These are phyloP conservation scores for Aphodius sticticus DNA, from an alignment of 2,888 invertebrate species.

Conservation along the genomic window DNA sequence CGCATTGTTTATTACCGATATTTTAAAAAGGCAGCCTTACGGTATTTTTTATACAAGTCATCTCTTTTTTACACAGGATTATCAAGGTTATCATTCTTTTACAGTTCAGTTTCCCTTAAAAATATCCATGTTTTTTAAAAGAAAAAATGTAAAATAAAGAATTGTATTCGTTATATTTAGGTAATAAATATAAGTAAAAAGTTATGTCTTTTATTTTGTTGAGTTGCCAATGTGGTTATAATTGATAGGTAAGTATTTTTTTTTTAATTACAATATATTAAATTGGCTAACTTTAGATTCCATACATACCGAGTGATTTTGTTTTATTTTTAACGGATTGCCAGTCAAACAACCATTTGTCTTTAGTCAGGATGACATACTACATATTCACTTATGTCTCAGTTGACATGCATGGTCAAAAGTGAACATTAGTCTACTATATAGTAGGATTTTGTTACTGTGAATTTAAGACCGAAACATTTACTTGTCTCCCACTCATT, in stretches of 20 bases:
- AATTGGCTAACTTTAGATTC: too few species aligned
- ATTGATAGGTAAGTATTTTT: too few species aligned
- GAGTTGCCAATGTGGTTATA: slow-evolving; percentile 14
- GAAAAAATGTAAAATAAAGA: slow-evolving; percentile 55
- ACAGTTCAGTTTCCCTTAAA: slow-evolving; percentile 48
- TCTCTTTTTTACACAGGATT: slow-evolving; percentile 36
- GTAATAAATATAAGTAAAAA: slow-evolving; percentile 59
- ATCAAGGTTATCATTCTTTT: slow-evolving; percentile 49
- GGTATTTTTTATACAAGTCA: slow-evolving; percentile 55
- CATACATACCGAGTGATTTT: too few species aligned
- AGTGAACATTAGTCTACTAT: too few species aligned
- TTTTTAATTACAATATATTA: neutral
- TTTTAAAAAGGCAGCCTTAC: slow-evolving; percentile 52
- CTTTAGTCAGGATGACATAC: too few species aligned
- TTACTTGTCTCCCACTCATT: too few species aligned
- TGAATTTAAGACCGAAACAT: too few species aligned
- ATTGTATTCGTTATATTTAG: slow-evolving; percentile 60
- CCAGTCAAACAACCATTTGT: too few species aligned
- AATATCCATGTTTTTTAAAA: slow-evolving; percentile 54
- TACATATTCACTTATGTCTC: too few species aligned
- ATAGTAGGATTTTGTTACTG: too few species aligned
- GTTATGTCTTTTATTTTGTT: slow-evolving; percentile 32
- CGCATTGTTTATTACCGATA: slow-evolving; percentile 41
- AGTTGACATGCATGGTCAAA: too few species aligned
- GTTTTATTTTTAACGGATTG: too few species aligned